Base-by-base conservation (phyloP, 2,797 vertebrate genomes). In the Epinephelus awoara region DNA sequence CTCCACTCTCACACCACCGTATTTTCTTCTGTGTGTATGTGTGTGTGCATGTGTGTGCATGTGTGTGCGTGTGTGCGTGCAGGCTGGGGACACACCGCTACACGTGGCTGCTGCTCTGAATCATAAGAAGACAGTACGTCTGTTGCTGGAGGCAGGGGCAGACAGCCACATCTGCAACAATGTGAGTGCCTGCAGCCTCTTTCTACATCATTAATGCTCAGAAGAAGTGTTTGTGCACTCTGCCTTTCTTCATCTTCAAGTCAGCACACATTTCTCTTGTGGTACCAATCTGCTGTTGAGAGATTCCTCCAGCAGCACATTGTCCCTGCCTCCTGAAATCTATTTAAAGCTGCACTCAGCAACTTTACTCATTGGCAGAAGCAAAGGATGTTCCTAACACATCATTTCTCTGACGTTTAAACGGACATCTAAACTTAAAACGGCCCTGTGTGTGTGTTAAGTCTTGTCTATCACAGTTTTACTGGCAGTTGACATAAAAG, bases 81-180 rank as follows among this genome's bases (percentile, higher is more conserved):
- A 99, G 98, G 96, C 90, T 25, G 98, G 98, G 27, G 97, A 99
- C 77, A 98, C 97, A 0, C 96, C 98, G 0, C 95, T 99, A 61
- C 98, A 99, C n/a, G 89, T 98, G 3, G 97, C 98, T 56, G 97
- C 98, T 75, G 95, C 96, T 55, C 94, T 99, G 44, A 99, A 98
- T 88, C 98, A 99, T 90, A 98, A 96, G 94, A 99, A 99, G 90
- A 96, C 97, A 10, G 96, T 95, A 10, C 97, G 97, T 85, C 92
- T 97, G 78, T 91, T 99, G 85, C 93, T 99, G 91, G 98, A 99
- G 93, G 96, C 97, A 2, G 98, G 98, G 23, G 96, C 97, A 42
- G 98, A 99, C 79, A 91, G 94, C 21, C 93, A 92, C 1, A 73
- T 97, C 78, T 92, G 95, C 77, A 99, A 99, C 92, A 96, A 95